A percentile compares a stretch with the other conserved stretches of the same genome.
Evolutionary conservation across 1,140 invertebrate genomes (phyloP).

Genomic region (Hyles vespertilio): DNA sequence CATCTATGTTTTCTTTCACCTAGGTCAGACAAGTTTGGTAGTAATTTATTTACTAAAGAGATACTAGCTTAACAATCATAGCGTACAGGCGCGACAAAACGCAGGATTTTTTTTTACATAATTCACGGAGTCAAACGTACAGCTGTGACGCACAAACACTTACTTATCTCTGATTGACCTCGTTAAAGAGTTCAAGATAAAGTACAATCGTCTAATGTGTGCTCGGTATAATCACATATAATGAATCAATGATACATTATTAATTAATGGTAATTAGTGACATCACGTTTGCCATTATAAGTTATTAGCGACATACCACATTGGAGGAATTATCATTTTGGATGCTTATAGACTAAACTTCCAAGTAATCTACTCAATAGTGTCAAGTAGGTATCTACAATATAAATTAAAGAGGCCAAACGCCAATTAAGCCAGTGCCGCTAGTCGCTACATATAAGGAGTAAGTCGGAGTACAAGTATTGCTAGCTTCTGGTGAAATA

Average conservation of each 20-base stretch:
- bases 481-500: no score
- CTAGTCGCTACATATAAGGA: no score
- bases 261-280: constrained; percentile 2
- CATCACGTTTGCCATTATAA: no score
- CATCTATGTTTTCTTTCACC: constrained; percentile 29
- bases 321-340: no score
- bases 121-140: neutral
- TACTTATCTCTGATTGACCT: constrained; percentile 62
- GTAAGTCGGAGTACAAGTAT: no score
- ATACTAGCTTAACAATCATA: neutral
- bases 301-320: no score
- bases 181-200: constrained; percentile 44
- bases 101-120: constrained; percentile 2
- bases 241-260: neutral
- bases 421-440: no score
- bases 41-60: constrained; percentile 2
- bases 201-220: constrained; percentile 15
- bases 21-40: constrained; percentile 12
- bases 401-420: no score
- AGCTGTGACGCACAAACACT: constrained; percentile 49
- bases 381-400: no score
- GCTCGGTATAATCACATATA: neutral
- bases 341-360: no score
- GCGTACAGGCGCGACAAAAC: neutral
- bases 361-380: no score